phyloP scores from a whole-genome alignment of 2,797 vertebrate genomes.

The Peromyscus eremicus region DNA sequence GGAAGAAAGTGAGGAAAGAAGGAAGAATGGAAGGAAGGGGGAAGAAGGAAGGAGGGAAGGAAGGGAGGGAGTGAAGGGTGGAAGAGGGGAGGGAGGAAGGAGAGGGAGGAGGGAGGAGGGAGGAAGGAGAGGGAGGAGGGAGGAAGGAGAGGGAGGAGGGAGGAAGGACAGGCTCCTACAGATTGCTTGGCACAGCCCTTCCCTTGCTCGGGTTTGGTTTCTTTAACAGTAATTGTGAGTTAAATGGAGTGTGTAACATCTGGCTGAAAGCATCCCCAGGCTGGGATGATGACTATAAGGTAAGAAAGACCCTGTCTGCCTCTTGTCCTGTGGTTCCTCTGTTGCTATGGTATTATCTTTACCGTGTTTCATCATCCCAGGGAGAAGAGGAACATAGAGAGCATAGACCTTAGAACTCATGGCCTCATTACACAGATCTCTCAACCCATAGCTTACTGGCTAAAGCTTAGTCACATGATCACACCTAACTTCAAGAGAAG shows the following conservation, averaged over 20 bases:
- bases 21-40: no score
- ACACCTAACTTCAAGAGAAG: background rate
- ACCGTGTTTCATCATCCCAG: background rate
- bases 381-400: background rate
- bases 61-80: no score
- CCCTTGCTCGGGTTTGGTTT: background rate
- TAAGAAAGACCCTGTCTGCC: background rate
- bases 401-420: background rate
- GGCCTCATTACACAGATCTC: background rate
- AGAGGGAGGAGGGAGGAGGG: background rate
- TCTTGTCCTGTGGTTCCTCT: background rate
- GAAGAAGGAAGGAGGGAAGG: background rate
- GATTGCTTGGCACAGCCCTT: background rate
- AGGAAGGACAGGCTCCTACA: background rate
- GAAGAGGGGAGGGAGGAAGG: no score
- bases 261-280: background rate
- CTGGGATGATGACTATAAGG: background rate
- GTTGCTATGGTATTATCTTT: background rate
- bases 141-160: no score
- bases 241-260: background rate
- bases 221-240: constrained; percentile 27
- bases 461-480: background rate
- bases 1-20: background rate
- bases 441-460: background rate
- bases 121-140: background rate